Evolutionary conservation across 2,113 vertebrate species (phyloP), one percentile per base, ranked within the genome.

Genomic region (Paramisgurnus dabryanus): DNA sequence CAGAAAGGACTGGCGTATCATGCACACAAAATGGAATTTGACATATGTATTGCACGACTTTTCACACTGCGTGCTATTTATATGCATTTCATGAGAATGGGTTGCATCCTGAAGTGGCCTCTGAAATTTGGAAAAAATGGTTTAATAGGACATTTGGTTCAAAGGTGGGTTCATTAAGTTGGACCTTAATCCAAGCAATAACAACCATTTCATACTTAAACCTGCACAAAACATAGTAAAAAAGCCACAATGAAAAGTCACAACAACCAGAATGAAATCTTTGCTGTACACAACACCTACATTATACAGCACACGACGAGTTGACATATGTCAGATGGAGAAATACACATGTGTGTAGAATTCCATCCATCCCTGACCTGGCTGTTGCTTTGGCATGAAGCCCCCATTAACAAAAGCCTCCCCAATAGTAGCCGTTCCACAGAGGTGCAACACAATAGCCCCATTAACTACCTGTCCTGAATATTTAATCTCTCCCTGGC

Each of bases 401-500:
- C 77, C 87, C 80, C 83, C 85, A 82, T 86, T 88, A 89, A 91
- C 90, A 92, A 90, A 86, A 69, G 81, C 85, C 80, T 86, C 85
- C 86, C 85, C 89, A 86, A 88, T 90, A 87, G 82, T 89, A 90
- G 87, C 86, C 84, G 90, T 67, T 82, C 87, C 85, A 88, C 85
- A 87, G 83, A 82, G 77, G 43, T 91, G 90, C 86, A 91, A 92
- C 88, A 92, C 89, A 93, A 93, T 92, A 89, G 89, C 85, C 79
- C 82, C 88, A 91, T 91, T 89, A 92, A 90, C 92, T 90, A 93
- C 90, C 91, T 93, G 90, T 88, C 86, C 83, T 91, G 89, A 91
- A 93, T 92, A 92, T 90, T 91, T 92, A 90, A 93, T 92, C 86
- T 91, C 84, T 87, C 89, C 85, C 89, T 88, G 90, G 87, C 91